These are phyloP conservation scores for Phenganax stokvisi DNA, from an alignment of 92 coral and sea anemone genomes.

Conservation along the genomic window DNA sequence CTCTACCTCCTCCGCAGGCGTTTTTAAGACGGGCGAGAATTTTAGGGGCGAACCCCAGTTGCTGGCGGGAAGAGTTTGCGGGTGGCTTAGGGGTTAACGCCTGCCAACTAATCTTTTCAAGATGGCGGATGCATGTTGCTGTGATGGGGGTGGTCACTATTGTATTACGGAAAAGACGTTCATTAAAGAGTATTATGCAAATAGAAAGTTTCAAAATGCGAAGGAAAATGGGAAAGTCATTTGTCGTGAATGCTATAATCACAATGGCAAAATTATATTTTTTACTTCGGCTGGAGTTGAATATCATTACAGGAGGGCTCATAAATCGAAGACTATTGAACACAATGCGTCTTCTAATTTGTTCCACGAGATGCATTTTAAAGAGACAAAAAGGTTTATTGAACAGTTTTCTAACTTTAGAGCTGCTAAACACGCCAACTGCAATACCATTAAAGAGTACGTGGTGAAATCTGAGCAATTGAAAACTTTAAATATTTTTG, in stretches of 20 bases:
- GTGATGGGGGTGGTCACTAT: not conserved
- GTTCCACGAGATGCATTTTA: not conserved
- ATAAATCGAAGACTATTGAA: not conserved
- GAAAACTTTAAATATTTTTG: not conserved
- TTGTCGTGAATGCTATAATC: not conserved
- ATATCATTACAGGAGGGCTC: not conserved
- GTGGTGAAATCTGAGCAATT: not conserved
- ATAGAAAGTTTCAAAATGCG: slow-evolving; percentile 6
- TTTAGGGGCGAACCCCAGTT: no score
- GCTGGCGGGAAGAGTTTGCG: no score
- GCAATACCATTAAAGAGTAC: not conserved
- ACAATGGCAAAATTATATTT: not conserved
- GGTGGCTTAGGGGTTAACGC: not conserved
- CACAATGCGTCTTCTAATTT: not conserved
- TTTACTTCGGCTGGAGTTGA: slow-evolving; percentile 1
- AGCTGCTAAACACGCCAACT: not conserved
- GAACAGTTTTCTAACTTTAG: not conserved
- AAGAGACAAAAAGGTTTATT: not conserved
- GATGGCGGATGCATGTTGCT: not conserved
- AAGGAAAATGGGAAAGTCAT: slow-evolving; percentile 15
- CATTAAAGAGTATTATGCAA: not conserved
- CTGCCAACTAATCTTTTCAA: not conserved
- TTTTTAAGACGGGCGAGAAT: not conserved
- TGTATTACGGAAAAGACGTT: not conserved
- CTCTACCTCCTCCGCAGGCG: slow-evolving; percentile 10